Evolutionary conservation across 2,113 vertebrate genomes (phyloP), one percentile per base, ranked within the genome.

Genomic region (Nibea albiflora): DNA sequence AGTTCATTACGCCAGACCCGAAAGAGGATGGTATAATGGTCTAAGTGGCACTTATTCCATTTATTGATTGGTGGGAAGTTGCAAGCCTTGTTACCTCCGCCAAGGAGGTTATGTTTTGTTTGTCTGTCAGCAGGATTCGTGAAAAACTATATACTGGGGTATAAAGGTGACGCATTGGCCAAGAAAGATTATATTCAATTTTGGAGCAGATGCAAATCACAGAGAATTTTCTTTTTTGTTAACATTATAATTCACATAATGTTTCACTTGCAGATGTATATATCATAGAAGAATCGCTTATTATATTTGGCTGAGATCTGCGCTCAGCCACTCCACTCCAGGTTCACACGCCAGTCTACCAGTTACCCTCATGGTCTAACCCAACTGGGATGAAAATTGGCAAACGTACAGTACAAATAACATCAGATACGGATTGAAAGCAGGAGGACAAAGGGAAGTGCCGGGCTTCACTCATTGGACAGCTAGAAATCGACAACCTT

Each of bases 401-500:
- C 89, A 93, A 94, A 92, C 89, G 88, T 91, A 82, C 89, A 83
- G 84, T 90, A 78, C 88, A 93, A 90, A 94, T 95, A 94, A 85
- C 82, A 88, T 76, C 90, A 87, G 87, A 88, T 78, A 90, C 76
- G 70, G 90, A 64, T 90, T 92, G 11, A 49, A 82, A 94, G 88
- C 91, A 70, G 17, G 62, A 73, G 75, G 68, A 88, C 89, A 86
- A 16, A 79, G 75, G 87, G 81, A 90, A 63, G 65, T 19, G 14
- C 42, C 49, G 42, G 60, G n/a, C 81, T 77, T 78, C 22, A 72
- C 88, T 92, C 76, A 75, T 85, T 64, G 88, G 78, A 93, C 89
- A 90, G 88, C 88, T 76, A 72, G 91, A 84, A 76, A 94, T 92
- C 92, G 79, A 79, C 86, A 72, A 65, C 44, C 5, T 31, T 63